Evolutionary conservation across 2,888 invertebrate species (phyloP), one percentile per base, ranked within the genome.

Genomic region (Cerastis rubricosa): DNA sequence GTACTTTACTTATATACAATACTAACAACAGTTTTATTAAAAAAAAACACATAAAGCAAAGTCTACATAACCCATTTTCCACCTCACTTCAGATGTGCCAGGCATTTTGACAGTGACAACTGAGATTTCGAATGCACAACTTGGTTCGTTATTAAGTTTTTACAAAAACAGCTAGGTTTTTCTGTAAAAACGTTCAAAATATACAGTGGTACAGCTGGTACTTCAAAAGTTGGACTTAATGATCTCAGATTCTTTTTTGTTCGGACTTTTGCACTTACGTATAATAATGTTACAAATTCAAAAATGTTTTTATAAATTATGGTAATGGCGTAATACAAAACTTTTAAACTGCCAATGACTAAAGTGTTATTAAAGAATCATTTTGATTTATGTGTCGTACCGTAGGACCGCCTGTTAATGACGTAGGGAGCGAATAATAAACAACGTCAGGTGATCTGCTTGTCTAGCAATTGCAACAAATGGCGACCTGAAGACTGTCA

Each of bases 201-300:
- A 22, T 45, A 77, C 35, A 77, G 51, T 76, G 29, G 35, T 25
- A 61, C 40, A 45, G 25, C 29, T 35, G 35, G 59, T 25, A 63
- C 68, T 63, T 69, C n/a, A 63, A 77, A 78, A 78, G 25, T 77
- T 69, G 8, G 17, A 63, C 51, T 47, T 40, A 54, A 76, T 63
- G 17, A 68, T 51, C 78, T 45, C 43, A 57, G 45, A 47, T 61
- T 35, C 17, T 25, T 75, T 76, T 63, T 77, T 9, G n/a, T 54
- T 35, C 12, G 45, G 68, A 54, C 45, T 68, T 68, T 63, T 14
- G 25, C 51, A 22, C 45, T 63, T 68, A 45, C 35, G 25, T 25
- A 29, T 45, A 77, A 51, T 49, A 66, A 40, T 49, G 29, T 8
- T 17, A 57, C 9, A 54, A 76, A 76, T 59, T 29, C 43, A 14